Evolutionary conservation across 2,888 invertebrate genomes (phyloP).

Genomic region (Parnassius orleans): DNA sequence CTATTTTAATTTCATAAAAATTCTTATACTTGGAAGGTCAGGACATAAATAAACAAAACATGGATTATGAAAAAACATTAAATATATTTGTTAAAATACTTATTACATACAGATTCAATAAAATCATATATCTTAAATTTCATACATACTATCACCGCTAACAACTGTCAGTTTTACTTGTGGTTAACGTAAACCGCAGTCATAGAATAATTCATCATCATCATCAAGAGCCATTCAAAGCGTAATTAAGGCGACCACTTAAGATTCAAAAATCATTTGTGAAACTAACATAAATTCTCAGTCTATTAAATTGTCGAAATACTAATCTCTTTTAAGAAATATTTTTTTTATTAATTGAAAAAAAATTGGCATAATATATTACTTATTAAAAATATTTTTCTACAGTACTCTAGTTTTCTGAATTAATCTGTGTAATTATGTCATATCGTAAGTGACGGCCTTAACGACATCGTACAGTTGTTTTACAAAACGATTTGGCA

Average conservation of each 20-base stretch:
- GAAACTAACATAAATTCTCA: too few species aligned
- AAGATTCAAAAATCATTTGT: not conserved
- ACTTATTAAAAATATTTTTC: too few species aligned
- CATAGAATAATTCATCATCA: not conserved
- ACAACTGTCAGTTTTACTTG: conserved; percentile 34
- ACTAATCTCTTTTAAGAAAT: too few species aligned
- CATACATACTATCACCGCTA: conserved; percentile 37
- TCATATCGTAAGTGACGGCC: conserved; percentile 20
- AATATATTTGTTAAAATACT: conserved; percentile 78
- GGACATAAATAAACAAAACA: not conserved
- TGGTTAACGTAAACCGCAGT: conserved; percentile 29
- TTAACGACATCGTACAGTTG: conserved; percentile 13
- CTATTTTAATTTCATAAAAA: too few species aligned
- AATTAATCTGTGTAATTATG: not conserved
- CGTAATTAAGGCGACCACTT: conserved; percentile 9
- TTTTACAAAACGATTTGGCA: conserved; percentile 53
- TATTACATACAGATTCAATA: conserved; percentile 69
- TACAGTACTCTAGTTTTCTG: too few species aligned
- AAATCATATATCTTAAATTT: conserved; percentile 60
- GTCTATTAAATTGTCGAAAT: too few species aligned
- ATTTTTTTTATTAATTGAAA: too few species aligned
- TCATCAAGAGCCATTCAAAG: conserved; percentile 28
- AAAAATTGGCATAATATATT: too few species aligned
- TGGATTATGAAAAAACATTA: conserved; percentile 28
- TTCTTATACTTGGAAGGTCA: too few species aligned